Percentiles rank a stretch among this genome's conserved stretches.
These are phyloP conservation scores for Drosophila elegans DNA, from an alignment of 1,140 invertebrate genomes.

Conservation along the genomic window DNA sequence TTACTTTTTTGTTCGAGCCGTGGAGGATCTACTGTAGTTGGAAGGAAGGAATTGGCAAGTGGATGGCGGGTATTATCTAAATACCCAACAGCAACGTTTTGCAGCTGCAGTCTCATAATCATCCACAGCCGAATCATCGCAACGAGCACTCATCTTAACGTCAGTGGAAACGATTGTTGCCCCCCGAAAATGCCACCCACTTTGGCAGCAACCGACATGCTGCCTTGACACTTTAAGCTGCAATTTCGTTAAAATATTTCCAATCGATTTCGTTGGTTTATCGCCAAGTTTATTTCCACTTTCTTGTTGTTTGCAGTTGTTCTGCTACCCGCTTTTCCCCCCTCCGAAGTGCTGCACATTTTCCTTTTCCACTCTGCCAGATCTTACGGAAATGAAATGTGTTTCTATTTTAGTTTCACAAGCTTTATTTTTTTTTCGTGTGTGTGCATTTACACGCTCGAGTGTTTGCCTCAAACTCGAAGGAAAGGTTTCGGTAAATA, in stretches of 20 bases:
- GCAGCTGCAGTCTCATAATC: conserved; percentile 70
- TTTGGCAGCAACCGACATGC: conserved; percentile 54
- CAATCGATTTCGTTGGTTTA: conserved; percentile 84
- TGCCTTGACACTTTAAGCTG: conserved; percentile 83
- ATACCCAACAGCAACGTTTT: conserved; percentile 53
- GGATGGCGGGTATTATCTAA: conserved; percentile 50
- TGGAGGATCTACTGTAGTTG: conserved; percentile 1
- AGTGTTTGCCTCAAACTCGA: conserved; percentile 66
- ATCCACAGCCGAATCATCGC: conserved; percentile 56
- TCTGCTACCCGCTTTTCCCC: conserved; percentile 24
- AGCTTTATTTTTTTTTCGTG: conserved; percentile 24
- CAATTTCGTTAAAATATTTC: conserved; percentile 83
- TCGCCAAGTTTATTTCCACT: conserved; percentile 80
- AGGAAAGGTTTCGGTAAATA: conserved; percentile 25
- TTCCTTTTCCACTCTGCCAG: conserved; percentile 60
- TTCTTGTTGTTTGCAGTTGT: conserved; percentile 70
- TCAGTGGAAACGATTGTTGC: conserved; percentile 54
- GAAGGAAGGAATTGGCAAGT: conserved; percentile 5
- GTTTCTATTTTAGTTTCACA: conserved; percentile 77
- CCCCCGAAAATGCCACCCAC: conserved; percentile 4
- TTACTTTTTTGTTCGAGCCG: not conserved
- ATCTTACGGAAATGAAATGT: conserved; percentile 82
- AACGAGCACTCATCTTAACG: conserved; percentile 58
- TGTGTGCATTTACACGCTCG: conserved; percentile 68
- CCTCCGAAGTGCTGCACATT: conserved; percentile 38